These are phyloP conservation scores for Cantharis nigra DNA, from an alignment of 2,888 invertebrate genomes.

Conservation along the genomic window DNA sequence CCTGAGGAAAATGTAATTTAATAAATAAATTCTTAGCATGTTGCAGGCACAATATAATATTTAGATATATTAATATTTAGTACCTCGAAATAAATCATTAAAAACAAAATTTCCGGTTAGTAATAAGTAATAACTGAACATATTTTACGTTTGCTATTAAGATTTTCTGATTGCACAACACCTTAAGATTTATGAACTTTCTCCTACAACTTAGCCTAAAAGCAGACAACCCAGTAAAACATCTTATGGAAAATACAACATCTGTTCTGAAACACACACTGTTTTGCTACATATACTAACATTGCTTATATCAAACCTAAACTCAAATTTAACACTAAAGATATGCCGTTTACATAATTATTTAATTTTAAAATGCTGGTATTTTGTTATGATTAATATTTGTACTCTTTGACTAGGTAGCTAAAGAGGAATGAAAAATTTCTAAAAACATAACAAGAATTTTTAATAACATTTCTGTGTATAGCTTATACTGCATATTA, in stretches of 20 bases:
- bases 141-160: background rate
- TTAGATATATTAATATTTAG: background rate
- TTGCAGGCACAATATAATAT: background rate
- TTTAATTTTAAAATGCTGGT: background rate
- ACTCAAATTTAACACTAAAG: background rate
- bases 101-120: background rate
- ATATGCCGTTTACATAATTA: background rate
- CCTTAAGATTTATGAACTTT: background rate
- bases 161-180: background rate
- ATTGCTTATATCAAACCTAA: background rate
- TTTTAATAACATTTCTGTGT: background rate
- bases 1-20: background rate
- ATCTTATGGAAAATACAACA: background rate
- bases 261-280: background rate
- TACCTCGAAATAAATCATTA: background rate
- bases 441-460: background rate
- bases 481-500: background rate
- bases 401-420: no score
- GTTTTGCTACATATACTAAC: background rate
- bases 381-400: no score
- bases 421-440: background rate
- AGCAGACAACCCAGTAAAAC: background rate
- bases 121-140: background rate
- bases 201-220: background rate
- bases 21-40: background rate